Percentiles rank a stretch among this genome's conserved stretches.
These are phyloP conservation scores for Masnerella sp. DNA, from an alignment of 2,888 invertebrate genomes.

Conservation along the genomic window DNA sequence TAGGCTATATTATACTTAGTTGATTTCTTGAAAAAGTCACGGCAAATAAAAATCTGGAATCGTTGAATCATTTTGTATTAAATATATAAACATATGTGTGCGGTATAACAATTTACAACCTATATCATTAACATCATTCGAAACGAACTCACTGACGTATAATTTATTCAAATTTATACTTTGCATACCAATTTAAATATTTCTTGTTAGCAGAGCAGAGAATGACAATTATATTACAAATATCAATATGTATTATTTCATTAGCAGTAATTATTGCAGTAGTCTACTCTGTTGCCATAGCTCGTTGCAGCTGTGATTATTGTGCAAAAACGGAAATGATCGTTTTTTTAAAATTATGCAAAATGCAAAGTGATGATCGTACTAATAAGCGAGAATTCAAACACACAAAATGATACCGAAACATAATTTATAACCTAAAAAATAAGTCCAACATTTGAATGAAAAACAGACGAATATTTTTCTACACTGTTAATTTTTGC, in stretches of 20 bases:
- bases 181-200: conserved; percentile 34
- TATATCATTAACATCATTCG: conserved; percentile 30
- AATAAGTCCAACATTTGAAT: too few species aligned
- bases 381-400: conserved; percentile 38
- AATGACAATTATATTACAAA: conserved; percentile 50
- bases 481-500: too few species aligned
- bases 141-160: conserved; percentile 19
- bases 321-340: conserved; percentile 48
- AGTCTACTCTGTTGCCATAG: conserved; percentile 52
- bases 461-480: too few species aligned
- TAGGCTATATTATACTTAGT: too few species aligned
- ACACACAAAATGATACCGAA: conserved; percentile 28
- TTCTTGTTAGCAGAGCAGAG: conserved; percentile 32
- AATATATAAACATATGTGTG: background rate
- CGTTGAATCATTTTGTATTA: conserved; percentile 1
- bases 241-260: conserved; percentile 58
- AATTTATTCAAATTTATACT: conserved; percentile 42
- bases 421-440: conserved; percentile 41
- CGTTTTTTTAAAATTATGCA: conserved; percentile 26
- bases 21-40: background rate
- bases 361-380: conserved; percentile 48
- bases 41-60: background rate
- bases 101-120: conserved; percentile 12
- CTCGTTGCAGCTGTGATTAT: conserved; percentile 17
- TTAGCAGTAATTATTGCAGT: conserved; percentile 52